A percentile compares a stretch with the other conserved stretches of the same genome.
Conservation (phyloP, 2,113 vertebrate genomes). For the Paedocypris sp. region DNA sequence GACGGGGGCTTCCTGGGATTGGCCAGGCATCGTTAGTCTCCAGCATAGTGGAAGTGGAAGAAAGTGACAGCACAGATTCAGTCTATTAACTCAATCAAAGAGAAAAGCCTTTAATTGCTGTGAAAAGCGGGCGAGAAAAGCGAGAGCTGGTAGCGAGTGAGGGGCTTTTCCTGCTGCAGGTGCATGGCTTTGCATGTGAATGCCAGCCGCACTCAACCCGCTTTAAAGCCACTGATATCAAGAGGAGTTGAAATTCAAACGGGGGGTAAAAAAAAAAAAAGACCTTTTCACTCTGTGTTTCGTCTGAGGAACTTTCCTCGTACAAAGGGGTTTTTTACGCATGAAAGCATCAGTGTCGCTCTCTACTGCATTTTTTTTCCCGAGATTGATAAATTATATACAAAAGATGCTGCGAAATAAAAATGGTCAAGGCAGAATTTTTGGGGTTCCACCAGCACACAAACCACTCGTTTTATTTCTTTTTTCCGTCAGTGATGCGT, state of each 20-base stretch:
- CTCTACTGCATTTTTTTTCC: too few relatives aligned
- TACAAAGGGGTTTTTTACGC: too few relatives aligned
- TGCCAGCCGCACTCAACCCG: not conserved
- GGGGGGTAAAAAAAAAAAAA: not conserved
- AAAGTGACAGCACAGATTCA: conserved; percentile 62
- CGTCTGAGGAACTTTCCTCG: too few relatives aligned
- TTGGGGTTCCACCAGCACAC: too few relatives aligned
- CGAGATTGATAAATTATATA: too few relatives aligned
- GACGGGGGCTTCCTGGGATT: conserved; percentile 58
- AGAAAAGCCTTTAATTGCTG: conserved; percentile 50
- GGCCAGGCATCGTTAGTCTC: conserved; percentile 62
- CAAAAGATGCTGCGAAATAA: too few relatives aligned
- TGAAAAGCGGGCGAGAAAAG: conserved; percentile 47
- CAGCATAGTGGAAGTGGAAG: conserved; percentile 56
- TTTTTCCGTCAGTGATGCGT: too few relatives aligned
- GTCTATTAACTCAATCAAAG: conserved; percentile 60
- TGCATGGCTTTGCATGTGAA: conserved; percentile 44
- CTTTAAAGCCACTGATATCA: not conserved
- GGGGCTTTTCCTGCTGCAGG: conserved; percentile 41
- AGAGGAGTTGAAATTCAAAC: not conserved
- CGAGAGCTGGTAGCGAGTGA: conserved; percentile 39
- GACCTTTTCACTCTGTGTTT: too few relatives aligned
- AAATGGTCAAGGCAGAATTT: too few relatives aligned
- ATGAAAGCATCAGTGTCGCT: too few relatives aligned
- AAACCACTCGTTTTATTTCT: too few relatives aligned